Evolutionary conservation across 2,888 invertebrate genomes (phyloP), one percentile per base, ranked within the genome.

Genomic region (Epinotia nisella): DNA sequence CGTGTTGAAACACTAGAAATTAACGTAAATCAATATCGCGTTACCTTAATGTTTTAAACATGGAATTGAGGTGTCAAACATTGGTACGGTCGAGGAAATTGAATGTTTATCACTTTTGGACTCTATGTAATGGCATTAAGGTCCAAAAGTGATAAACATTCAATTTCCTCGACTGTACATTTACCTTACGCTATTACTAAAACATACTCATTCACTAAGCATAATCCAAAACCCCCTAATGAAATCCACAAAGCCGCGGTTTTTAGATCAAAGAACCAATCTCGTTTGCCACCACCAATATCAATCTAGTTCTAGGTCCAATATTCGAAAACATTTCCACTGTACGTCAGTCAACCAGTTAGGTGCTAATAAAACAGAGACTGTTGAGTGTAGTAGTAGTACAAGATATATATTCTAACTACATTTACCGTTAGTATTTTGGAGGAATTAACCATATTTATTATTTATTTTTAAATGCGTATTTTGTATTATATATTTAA

Each of bases 151-250:
- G n/a, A n/a, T n/a, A n/a, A n/a, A n/a, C n/a, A n/a, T n/a, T n/a
- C n/a, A n/a, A n/a, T n/a, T n/a, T n/a, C n/a, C n/a, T n/a, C n/a
- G n/a, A n/a, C n/a, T n/a, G n/a, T n/a, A n/a, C n/a, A n/a, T n/a
- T n/a, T n/a, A 7, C 21, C 21, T 24, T 41, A 41, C 45, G 15
- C 45, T 45, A 45, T 45, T 21, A 55, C 55, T 55, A 21, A 55
- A 55, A 55, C 19, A 35, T 35, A 21, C 55, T 13, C 3, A 13
- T 24, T 15, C 24, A 53, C 55, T 66, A 62, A 56, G n/a, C n/a
- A 24, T 61, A 62, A 74, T 74, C 75, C 75, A 74, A 75, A 77
- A 24, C 24, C 21, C 21, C 13, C 4, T 56, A 21, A 56, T 56
- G 21, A 56, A 56, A 56, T 21, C 55, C 55, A 29, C 24, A 58